A percentile compares a stretch with the other conserved stretches of the same genome.
Conservation (phyloP, 2,797 vertebrate genomes). For the Naso thynnoides region DNA sequence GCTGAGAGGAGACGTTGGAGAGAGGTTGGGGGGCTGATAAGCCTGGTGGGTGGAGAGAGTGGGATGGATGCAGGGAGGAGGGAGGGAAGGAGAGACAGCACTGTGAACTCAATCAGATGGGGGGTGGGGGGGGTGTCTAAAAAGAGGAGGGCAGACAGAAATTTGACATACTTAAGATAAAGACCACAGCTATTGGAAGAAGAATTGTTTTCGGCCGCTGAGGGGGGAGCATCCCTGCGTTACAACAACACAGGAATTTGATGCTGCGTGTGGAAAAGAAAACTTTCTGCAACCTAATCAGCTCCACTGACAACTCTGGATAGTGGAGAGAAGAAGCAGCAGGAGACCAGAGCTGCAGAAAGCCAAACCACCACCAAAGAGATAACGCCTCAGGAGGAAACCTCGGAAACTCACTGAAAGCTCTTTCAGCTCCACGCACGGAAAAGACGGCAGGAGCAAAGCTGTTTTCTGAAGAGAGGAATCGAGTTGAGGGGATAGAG, state of each 20-base stretch:
- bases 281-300: slow-evolving; percentile 26
- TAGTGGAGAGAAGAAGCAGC: slow-evolving; percentile 39
- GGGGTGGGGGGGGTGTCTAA: slow-evolving; percentile 22
- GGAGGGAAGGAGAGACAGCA: slow-evolving; percentile 45
- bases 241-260: background rate
- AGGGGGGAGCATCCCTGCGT: background rate
- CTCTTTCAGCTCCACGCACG: slow-evolving; percentile 3
- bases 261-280: slow-evolving; percentile 26
- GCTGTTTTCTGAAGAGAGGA: background rate
- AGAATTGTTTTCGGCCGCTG: slow-evolving; percentile 3
- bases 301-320: slow-evolving; percentile 43
- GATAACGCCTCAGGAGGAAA: slow-evolving; percentile 60
- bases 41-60: slow-evolving; percentile 72
- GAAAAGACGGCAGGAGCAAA: background rate
- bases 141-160: slow-evolving; percentile 48
- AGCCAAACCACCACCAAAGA: slow-evolving; percentile 42
- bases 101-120: slow-evolving; percentile 43
- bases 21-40: slow-evolving; percentile 65
- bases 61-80: slow-evolving; percentile 66
- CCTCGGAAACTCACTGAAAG: slow-evolving; percentile 10
- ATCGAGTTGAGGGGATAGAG: background rate
- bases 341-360: slow-evolving; percentile 57
- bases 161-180: slow-evolving; percentile 67
- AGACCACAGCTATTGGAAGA: slow-evolving; percentile 36
- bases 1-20: slow-evolving; percentile 65